Base-by-base conservation (phyloP, 2,888 invertebrate species). In the Sarcophaga subvicina region DNA sequence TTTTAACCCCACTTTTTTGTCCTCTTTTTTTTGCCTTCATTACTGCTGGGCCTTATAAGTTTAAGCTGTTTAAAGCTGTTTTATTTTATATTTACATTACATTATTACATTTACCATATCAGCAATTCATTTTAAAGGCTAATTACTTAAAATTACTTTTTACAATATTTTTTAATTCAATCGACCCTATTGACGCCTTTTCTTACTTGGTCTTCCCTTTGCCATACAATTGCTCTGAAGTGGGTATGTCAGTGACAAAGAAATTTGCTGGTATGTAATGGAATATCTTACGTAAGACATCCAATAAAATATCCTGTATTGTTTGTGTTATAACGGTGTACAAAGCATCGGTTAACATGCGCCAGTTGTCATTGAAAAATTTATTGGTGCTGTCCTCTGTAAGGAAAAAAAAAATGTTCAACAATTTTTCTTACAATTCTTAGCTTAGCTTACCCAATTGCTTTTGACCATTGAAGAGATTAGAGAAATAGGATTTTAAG, bases 361-460 rank as follows among this genome's bases (percentile, higher is more conserved):
- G 94, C 96, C 96, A 96, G 90, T 96, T 96, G 73, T 95, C 95
- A 91, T 96, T 96, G 88, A 96, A 94, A 91, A 96, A 96, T 45
- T 95, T 95, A 90, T 96, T 96, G 3, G 96, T 96, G 89, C 96
- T 96, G 88, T 96, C 96, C 95, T 96, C 96, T 96, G 94, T 73
- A 94, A 5, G 17, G 17, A 17, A 10, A 37, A 37, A 37, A 6
- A 37, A 37, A 11, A 47, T 37, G 1, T 25, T 37, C 54, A 22
- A 22, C 1, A 22, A 45, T 4, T 0, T 47, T 64, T 54, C 17
- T 72, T 47, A 22, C 0, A 37, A 37, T 37, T 37, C 10, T 8
- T 8, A 10, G 4, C 12, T 37, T 8, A n/a, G 37, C 62, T 73
- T 93, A 96, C 96, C 96, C 86, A 96, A 93, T 80, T 96, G 95